phyloP scores from a whole-genome alignment of 2,888 invertebrate species.

The Nysson spinosus region DNA sequence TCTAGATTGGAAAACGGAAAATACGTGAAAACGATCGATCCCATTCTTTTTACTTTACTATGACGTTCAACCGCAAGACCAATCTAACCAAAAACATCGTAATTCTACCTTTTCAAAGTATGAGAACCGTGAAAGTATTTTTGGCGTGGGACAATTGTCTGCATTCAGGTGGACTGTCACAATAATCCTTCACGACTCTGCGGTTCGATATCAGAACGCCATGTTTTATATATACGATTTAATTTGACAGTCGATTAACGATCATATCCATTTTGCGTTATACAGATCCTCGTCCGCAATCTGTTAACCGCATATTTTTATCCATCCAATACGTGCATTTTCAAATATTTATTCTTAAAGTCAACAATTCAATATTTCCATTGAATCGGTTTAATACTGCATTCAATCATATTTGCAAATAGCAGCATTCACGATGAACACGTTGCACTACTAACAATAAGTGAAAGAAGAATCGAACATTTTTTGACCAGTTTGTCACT shows the following conservation, averaged over 20 bases:
- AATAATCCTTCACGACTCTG: slow-evolving; percentile 20
- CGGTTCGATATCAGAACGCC: slow-evolving; percentile 8
- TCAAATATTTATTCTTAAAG: no score
- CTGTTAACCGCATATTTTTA: no score
- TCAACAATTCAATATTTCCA: no score
- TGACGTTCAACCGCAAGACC: slow-evolving; percentile 44
- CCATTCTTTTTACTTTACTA: slow-evolving; percentile 53
- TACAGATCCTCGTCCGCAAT: no score
- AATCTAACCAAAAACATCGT: slow-evolving; percentile 44
- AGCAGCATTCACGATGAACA: no score
- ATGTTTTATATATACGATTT: neutral
- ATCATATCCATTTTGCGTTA: no score
- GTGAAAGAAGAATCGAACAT: no score
- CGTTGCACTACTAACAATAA: no score
- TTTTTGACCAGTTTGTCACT: slow-evolving; percentile 7
- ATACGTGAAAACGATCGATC: slow-evolving; percentile 25
- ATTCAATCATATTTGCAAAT: no score
- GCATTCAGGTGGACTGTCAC: slow-evolving; percentile 52
- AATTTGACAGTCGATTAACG: no score
- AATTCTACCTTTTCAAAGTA: slow-evolving; percentile 55
- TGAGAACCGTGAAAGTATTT: slow-evolving; percentile 26
- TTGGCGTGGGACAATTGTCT: slow-evolving; percentile 43
- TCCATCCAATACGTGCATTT: no score
- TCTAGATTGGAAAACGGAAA: slow-evolving; percentile 6
- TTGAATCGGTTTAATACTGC: no score